Conservation (phyloP, 2,113 vertebrate genomes). For the Mustela nigripes region DNA sequence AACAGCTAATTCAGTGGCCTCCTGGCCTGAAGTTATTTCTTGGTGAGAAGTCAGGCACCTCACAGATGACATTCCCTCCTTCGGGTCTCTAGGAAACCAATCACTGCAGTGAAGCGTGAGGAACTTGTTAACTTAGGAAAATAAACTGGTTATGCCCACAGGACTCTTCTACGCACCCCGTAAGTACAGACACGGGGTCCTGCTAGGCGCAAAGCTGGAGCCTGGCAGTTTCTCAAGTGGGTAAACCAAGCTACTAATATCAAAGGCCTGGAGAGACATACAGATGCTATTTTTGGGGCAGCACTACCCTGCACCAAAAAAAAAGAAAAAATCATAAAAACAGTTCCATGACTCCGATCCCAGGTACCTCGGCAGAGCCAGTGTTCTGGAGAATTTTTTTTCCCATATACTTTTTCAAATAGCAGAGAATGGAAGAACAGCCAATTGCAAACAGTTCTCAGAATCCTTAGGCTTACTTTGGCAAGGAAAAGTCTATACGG, state of each 20-base stretch:
- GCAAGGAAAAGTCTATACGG: constrained; percentile 19
- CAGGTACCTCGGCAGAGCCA: constrained; percentile 60
- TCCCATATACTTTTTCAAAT: constrained; percentile 69
- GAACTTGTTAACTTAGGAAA: constrained; percentile 66
- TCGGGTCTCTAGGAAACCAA: constrained; percentile 35
- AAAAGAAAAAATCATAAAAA: constrained; percentile 47
- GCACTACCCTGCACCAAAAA: background rate
- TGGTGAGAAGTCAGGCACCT: background rate
- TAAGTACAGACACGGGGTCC: background rate
- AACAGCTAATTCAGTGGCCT: constrained; percentile 14
- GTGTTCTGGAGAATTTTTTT: constrained; percentile 24
- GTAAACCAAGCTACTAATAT: constrained; percentile 61
- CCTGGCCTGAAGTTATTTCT: constrained; percentile 10
- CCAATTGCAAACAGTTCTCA: constrained; percentile 55
- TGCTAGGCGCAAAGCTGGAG: background rate
- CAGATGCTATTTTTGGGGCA: constrained; percentile 64
- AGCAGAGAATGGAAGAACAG: constrained; percentile 35
- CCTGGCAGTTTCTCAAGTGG: constrained; percentile 28
- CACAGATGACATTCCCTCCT: constrained; percentile 13
- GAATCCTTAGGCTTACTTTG: constrained; percentile 57
- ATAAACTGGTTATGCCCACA: constrained; percentile 46
- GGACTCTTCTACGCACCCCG: background rate
- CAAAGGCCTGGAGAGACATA: constrained; percentile 67
- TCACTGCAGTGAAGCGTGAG: background rate
- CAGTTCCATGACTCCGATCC: constrained; percentile 62